A percentile compares a stretch with the other conserved stretches of the same genome.
phyloP scores from a whole-genome alignment of 2,888 invertebrate species.

The Drosophila recens region DNA sequence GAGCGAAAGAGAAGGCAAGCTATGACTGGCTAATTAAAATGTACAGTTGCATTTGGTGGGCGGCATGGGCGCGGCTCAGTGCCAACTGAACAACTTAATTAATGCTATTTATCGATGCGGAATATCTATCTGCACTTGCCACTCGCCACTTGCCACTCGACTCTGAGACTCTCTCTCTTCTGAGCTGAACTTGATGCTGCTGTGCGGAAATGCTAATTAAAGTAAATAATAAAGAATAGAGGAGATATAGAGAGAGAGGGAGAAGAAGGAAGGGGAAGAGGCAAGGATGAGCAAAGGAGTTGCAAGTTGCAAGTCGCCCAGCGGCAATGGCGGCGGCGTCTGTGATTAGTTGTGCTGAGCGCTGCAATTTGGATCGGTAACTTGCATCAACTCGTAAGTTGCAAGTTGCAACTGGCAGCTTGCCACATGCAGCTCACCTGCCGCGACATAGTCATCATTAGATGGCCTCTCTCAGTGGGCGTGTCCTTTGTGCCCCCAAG shows the following conservation, averaged over 20 bases:
- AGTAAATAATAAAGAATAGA: slow-evolving; percentile 69
- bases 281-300: slow-evolving; percentile 19
- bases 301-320: slow-evolving; percentile 6
- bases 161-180: slow-evolving; percentile 4
- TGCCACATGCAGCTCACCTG: slow-evolving; percentile 45
- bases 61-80: slow-evolving; percentile 62
- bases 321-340: slow-evolving; percentile 57
- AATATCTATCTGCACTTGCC: slow-evolving; percentile 65
- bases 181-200: slow-evolving; percentile 13
- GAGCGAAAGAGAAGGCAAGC: slow-evolving; percentile 10
- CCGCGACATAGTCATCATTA: slow-evolving; percentile 70
- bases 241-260: slow-evolving; percentile 1
- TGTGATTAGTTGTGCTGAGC: slow-evolving; percentile 65
- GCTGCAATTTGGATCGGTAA: slow-evolving; percentile 52
- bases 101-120: slow-evolving; percentile 79
- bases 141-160: slow-evolving; percentile 7
- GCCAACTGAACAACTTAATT: slow-evolving; percentile 73
- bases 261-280: slow-evolving; percentile 6
- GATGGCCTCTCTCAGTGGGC: slow-evolving; percentile 47
- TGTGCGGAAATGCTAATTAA: slow-evolving; percentile 79
- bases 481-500: slow-evolving; percentile 60
- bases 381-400: not conserved
- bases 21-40: slow-evolving; percentile 76
- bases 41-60: slow-evolving; percentile 40
- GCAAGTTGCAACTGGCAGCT: not conserved